phyloP scores from a whole-genome alignment of 1,140 invertebrate species.

The Bombus turneri region DNA sequence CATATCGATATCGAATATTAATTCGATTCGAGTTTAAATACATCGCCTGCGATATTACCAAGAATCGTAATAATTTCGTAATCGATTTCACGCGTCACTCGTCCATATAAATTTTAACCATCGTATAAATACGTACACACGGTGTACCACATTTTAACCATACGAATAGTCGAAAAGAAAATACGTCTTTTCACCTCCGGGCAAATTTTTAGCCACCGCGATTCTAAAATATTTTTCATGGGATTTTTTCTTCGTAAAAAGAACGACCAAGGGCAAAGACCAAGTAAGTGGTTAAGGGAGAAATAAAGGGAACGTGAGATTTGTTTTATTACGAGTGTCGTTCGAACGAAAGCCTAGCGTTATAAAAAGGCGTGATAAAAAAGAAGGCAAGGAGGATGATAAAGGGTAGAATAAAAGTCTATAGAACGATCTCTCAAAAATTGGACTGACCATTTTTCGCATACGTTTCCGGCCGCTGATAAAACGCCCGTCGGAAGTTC shows the following conservation, averaged over 20 bases:
- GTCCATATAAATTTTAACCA: no score
- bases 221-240: no score
- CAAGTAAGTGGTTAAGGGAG: neutral
- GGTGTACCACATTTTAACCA: no score
- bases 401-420: neutral
- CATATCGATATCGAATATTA: neutral
- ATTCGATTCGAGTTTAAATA: neutral
- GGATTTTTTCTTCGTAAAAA: no score
- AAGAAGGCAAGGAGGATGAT: no score
- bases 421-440: neutral
- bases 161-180: no score
- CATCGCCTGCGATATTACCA: neutral
- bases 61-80: neutral
- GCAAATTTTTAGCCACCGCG: no score
- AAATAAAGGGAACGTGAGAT: neutral
- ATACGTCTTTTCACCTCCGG: fast-evolving
- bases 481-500: neutral
- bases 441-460: neutral
- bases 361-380: neutral
- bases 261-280: neutral
- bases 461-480: no score
- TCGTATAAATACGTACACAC: no score
- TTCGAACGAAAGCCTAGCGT: neutral
- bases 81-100: neutral
- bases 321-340: neutral